Conservation (phyloP, 2,113 vertebrate species). For the Philantomba maxwellii region DNA sequence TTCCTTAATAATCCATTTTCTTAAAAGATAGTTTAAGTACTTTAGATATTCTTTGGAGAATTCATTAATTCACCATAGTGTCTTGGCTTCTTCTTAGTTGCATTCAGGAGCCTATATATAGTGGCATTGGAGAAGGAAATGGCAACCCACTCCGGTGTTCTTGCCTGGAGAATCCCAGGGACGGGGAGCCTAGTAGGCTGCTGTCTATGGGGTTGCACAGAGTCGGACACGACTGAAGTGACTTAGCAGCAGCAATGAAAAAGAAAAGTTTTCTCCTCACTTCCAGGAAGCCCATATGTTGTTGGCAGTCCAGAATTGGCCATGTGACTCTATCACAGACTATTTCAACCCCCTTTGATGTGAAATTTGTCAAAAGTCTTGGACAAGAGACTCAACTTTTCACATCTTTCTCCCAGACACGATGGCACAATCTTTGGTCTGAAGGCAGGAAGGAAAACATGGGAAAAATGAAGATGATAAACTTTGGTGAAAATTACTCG, state of each 20-base stretch:
- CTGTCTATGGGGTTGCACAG: too few species aligned
- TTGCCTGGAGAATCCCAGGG: too few species aligned
- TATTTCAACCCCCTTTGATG: not conserved
- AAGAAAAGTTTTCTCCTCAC: not conserved
- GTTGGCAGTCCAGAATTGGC: not conserved
- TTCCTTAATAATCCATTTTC: not conserved
- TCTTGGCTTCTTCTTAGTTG: not conserved
- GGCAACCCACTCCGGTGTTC: too few species aligned
- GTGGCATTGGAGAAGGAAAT: not conserved
- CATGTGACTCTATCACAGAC: not conserved
- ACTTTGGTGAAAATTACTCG: not conserved
- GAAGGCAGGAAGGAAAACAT: not conserved
- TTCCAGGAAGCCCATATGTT: not conserved
- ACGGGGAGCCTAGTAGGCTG: too few species aligned
- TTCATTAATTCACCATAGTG: not conserved
- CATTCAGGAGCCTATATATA: not conserved
- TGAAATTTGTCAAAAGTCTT: not conserved
- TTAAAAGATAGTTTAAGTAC: not conserved
- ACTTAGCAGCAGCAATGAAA: not conserved
- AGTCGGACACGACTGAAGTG: too few species aligned
- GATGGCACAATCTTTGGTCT: fast-evolving
- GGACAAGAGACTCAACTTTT: not conserved
- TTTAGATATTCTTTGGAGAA: not conserved
- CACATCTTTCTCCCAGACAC: fast-evolving
- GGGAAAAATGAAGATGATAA: not conserved